These are phyloP conservation scores for Actinemys pallida DNA, from an alignment of 2,113 vertebrate genomes.

Conservation along the genomic window DNA sequence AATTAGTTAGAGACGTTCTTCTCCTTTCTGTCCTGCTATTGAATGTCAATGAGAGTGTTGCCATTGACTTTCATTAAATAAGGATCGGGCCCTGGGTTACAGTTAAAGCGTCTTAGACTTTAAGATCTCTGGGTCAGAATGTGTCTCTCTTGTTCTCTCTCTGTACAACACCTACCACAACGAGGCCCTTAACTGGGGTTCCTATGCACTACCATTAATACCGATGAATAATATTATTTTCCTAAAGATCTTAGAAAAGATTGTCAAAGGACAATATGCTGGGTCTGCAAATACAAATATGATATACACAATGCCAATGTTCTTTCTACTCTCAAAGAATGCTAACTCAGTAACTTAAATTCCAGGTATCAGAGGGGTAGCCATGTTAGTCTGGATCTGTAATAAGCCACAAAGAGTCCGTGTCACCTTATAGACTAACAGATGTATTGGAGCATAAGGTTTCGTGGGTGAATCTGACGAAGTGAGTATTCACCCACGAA, in stretches of 20 bases:
- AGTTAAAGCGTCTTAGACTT: background rate
- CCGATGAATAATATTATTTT: background rate
- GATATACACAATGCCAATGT: background rate
- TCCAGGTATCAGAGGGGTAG: background rate
- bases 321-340: conserved; percentile 21
- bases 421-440: too few relatives aligned
- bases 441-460: too few relatives aligned
- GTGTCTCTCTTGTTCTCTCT: background rate
- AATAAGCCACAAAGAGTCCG: too few relatives aligned
- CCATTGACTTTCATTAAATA: background rate
- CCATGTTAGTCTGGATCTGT: too few relatives aligned
- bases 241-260: background rate
- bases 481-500: too few relatives aligned
- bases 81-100: background rate
- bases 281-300: background rate
- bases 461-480: too few relatives aligned
- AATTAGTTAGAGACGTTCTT: background rate
- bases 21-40: fast-evolving
- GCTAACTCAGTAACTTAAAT: conserved; percentile 21
- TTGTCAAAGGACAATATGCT: background rate
- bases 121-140: background rate
- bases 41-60: background rate
- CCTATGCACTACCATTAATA: conserved; percentile 10
- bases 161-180: background rate
- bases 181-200: background rate